phyloP scores from a whole-genome alignment of 2,888 invertebrate species.

The Polyommatus iphigenia region DNA sequence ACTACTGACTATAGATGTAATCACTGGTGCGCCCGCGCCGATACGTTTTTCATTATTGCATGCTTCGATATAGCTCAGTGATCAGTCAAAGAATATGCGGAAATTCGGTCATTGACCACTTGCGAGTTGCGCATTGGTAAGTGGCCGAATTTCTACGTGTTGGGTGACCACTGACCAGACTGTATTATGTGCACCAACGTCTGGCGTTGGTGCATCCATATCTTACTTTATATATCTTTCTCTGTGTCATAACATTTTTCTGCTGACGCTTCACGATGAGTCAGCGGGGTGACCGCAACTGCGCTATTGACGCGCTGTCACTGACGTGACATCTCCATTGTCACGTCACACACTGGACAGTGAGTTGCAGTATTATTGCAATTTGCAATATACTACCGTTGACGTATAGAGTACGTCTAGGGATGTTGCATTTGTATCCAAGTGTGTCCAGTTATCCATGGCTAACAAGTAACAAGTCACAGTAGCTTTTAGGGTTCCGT shows the following conservation, averaged over 20 bases:
- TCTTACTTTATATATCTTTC: not conserved
- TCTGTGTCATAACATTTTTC: not conserved
- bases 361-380: not conserved
- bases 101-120: too few species aligned
- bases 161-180: too few species aligned
- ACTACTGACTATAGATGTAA: too few species aligned
- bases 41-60: too few species aligned
- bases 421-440: not conserved
- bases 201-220: not conserved
- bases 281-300: conserved; percentile 30
- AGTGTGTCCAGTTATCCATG: too few species aligned
- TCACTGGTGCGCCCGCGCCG: too few species aligned
- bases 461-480: too few species aligned
- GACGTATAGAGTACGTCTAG: not conserved
- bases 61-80: too few species aligned
- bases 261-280: not conserved
- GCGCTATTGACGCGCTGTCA: not conserved
- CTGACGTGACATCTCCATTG: conserved; percentile 18
- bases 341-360: not conserved
- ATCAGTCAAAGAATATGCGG: too few species aligned
- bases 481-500: too few species aligned
- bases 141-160: not conserved
- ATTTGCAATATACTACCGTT: not conserved
- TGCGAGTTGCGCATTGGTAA: too few species aligned
- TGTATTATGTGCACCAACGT: too few species aligned